Percentiles rank a stretch among this genome's conserved stretches.
Evolutionary conservation across 2,797 vertebrate genomes (phyloP).

Genomic region (Channa striata): DNA sequence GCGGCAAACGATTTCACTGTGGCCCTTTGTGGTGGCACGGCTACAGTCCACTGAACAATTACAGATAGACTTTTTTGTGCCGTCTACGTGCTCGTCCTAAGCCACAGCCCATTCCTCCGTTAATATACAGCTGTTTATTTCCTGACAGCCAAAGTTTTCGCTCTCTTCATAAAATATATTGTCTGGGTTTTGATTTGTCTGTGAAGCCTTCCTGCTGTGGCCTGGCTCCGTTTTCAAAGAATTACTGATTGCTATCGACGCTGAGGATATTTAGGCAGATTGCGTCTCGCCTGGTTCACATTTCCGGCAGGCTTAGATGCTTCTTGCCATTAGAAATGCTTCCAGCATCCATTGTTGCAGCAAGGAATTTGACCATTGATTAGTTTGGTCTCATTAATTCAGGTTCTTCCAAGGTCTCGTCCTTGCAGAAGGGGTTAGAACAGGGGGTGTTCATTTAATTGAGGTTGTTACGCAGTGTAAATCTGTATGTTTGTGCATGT

Average conservation of each 20-base stretch:
- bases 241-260: conserved; percentile 62
- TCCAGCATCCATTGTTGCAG: conserved; percentile 23
- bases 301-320: conserved; percentile 32
- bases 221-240: conserved; percentile 55
- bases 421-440: conserved; percentile 18
- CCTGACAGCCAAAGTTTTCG: conserved; percentile 14
- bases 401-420: conserved; percentile 26
- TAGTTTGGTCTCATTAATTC: conserved; percentile 57
- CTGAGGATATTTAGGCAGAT: conserved; percentile 55
- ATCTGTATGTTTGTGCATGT: conserved; percentile 30
- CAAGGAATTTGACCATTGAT: conserved; percentile 54
- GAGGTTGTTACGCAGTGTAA: conserved; percentile 25
- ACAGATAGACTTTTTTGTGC: conserved; percentile 41
- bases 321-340: conserved; percentile 43
- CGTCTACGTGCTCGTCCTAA: conserved; percentile 1
- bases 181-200: conserved; percentile 63
- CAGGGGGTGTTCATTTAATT: conserved; percentile 48
- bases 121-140: conserved; percentile 2
- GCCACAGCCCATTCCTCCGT: background rate
- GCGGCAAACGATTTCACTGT: background rate
- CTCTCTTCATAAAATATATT: conserved; percentile 48
- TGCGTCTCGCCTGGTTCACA: conserved; percentile 35
- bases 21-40: conserved; percentile 2
- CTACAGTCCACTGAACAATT: conserved; percentile 17
- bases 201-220: conserved; percentile 49